Evolutionary conservation across 2,888 invertebrate genomes (phyloP), one percentile per base, ranked within the genome.

Genomic region (Hirtodrosophila duncani): DNA sequence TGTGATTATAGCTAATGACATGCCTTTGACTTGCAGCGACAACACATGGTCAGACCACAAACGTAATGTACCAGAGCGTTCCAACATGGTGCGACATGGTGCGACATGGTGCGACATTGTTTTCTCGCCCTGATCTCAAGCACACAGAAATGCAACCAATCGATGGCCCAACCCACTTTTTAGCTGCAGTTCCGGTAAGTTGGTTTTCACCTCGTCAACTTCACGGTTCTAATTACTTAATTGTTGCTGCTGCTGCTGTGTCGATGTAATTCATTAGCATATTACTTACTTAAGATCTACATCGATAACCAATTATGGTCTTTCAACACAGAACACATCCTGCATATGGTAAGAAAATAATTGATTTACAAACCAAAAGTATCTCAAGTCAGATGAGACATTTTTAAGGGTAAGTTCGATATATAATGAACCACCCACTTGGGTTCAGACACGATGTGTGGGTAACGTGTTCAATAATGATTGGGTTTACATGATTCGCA

Each of bases 171-270:
- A 65, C 80, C 78, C 78, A 80, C 63, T 70, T 78, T 63, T 75
- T 26, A 70, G 52, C 57, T 72, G 65, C 78, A 81, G 82, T 81
- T 81, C 80, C 80, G 80, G 78, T 61, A 72, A 72, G 46, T 34
- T 57, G 53, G 49, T 50, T 57, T 57, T 57, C 53, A 53, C 39
- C 52, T 45, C 63, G 57, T 64, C 62, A 43, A 41, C 24, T 52
- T 26, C 48, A 33, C 27, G 26, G 30, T 34, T 60, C 68, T 74
- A 80, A 77, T 77, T 71, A 66, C 66, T 80, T 74, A 77, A 77
- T 77, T 61, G 52, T 52, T 50, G 51, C 44, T 65, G 62, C 46
- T 49, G n/a, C n/a, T n/a, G n/a, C 8, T 36, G 23, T 23, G n/a
- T n/a, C n/a, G n/a, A 21, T 42, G 49, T 48, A 46, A 38, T 33